These are phyloP conservation scores for Lathamus discolor DNA, from an alignment of 2,113 vertebrate genomes.

Conservation along the genomic window DNA sequence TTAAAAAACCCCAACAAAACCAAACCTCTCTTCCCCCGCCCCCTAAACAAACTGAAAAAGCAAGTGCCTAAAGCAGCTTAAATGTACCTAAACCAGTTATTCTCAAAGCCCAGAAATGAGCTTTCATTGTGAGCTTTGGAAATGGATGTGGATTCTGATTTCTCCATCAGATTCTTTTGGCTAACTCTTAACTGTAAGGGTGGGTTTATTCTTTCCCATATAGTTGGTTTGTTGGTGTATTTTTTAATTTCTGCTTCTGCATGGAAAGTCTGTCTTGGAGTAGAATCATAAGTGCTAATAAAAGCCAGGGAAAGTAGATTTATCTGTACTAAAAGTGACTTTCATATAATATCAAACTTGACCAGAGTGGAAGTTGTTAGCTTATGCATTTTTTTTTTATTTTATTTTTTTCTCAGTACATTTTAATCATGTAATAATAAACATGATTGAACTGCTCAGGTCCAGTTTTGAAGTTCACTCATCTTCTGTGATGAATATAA, in stretches of 20 bases:
- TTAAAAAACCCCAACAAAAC: not conserved
- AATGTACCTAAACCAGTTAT: not conserved
- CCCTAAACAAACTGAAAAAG: not conserved
- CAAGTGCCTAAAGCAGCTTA: not conserved
- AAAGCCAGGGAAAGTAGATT: not conserved
- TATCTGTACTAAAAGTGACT: not conserved
- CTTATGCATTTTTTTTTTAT: not conserved
- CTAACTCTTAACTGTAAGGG: not conserved
- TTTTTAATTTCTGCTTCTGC: not conserved
- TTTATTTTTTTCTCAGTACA: not conserved
- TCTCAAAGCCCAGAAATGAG: not conserved
- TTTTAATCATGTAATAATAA: not conserved
- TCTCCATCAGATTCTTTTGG: not conserved
- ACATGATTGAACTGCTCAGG: not conserved
- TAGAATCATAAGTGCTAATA: not conserved
- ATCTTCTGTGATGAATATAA: not conserved
- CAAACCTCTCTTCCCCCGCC: not conserved
- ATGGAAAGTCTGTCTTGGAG: not conserved
- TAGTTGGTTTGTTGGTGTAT: not conserved
- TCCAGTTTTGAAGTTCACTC: not conserved
- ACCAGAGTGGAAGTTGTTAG: not conserved
- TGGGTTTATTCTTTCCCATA: fast-evolving
- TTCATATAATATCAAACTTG: not conserved
- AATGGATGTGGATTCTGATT: not conserved
- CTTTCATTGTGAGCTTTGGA: not conserved